Percentiles rank a stretch among this genome's conserved stretches.
phyloP scores from a whole-genome alignment of 2,888 invertebrate species.

The Clunio marinus region DNA sequence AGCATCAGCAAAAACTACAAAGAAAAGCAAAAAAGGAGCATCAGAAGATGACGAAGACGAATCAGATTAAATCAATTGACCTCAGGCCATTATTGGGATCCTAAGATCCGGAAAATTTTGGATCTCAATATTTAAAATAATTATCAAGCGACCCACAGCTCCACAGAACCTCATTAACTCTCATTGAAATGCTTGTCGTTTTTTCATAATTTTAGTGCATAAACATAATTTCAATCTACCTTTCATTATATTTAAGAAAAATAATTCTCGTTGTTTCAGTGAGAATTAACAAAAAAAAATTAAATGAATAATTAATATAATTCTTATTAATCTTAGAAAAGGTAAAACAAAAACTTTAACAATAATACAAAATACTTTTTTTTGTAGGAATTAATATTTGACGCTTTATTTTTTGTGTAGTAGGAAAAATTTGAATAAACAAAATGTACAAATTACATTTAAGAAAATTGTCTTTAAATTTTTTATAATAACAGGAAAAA shows the following conservation, averaged over 20 bases:
- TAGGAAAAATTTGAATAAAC: slow-evolving; percentile 34
- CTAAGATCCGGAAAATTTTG: neutral
- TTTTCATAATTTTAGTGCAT: slow-evolving; percentile 12
- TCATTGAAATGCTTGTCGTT: slow-evolving; percentile 29
- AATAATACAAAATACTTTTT: slow-evolving; percentile 10
- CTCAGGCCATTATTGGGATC: neutral
- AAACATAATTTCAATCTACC: too few relatives aligned
- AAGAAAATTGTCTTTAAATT: too few relatives aligned
- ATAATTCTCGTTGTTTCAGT: neutral
- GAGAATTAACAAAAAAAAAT: neutral
- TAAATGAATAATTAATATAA: neutral
- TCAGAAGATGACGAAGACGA: slow-evolving; percentile 53
- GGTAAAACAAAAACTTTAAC: too few relatives aligned
- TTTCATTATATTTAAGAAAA: too few relatives aligned
- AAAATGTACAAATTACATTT: slow-evolving; percentile 28
- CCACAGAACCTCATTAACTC: slow-evolving; percentile 16
- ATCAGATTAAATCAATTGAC: neutral
- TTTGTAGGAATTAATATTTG: slow-evolving; percentile 24
- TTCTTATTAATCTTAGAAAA: too few relatives aligned
- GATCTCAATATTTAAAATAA: too few relatives aligned
- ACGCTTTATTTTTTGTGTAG: slow-evolving; percentile 32
- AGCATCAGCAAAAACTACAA: slow-evolving; percentile 51
- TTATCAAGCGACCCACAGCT: too few relatives aligned
- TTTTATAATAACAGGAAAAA: too few relatives aligned
- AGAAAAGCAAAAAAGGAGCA: slow-evolving; percentile 59